These are phyloP conservation scores for Falco punctatus DNA, from an alignment of 2,113 vertebrate genomes.

Conservation along the genomic window DNA sequence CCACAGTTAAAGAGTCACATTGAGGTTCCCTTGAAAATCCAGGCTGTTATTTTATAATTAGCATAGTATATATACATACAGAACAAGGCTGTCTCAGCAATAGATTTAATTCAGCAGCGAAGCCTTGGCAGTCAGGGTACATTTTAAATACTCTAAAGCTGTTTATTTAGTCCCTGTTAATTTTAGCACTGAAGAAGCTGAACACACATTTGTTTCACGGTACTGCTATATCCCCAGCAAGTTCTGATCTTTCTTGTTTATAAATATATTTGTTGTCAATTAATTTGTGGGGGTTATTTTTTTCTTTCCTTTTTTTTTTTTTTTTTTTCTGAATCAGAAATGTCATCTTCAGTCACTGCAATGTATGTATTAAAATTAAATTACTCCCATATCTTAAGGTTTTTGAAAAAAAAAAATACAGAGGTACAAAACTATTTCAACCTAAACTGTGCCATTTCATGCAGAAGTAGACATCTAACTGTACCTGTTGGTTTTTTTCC, in stretches of 20 bases:
- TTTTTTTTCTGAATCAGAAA: background rate
- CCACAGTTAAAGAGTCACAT: background rate
- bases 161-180: conserved; percentile 6
- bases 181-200: background rate
- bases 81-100: background rate
- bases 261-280: background rate
- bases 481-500: fast-evolving
- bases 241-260: background rate
- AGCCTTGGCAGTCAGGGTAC: background rate
- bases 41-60: conserved; percentile 52
- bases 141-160: background rate
- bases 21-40: conserved; percentile 36
- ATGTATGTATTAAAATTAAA: background rate
- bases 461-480: background rate
- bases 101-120: conserved; percentile 11
- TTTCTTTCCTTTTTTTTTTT: background rate
- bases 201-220: background rate
- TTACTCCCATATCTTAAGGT: background rate
- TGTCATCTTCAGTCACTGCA: background rate
- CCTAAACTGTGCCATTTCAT: background rate
- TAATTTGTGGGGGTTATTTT: background rate
- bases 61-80: background rate
- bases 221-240: background rate
- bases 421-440: background rate
- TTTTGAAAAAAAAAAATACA: background rate